phyloP scores from a whole-genome alignment of 2,888 invertebrate genomes.

The Pterostichus madidus region DNA sequence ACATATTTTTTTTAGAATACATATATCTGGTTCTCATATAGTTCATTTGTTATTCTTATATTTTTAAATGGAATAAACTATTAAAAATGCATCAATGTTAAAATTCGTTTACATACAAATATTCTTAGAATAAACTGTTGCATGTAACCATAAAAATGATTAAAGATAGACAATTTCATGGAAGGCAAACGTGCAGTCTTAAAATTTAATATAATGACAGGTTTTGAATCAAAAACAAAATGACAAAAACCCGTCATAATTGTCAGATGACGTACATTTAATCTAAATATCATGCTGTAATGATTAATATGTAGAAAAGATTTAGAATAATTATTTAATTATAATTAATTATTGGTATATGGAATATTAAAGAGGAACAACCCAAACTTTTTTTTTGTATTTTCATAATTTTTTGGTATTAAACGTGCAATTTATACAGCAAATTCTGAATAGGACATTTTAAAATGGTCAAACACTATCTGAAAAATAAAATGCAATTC shows the following conservation, averaged over 20 bases:
- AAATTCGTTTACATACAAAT: conserved; percentile 46
- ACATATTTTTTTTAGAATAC: not conserved
- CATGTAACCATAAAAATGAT: conserved; percentile 43
- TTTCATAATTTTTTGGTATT: conserved; percentile 16
- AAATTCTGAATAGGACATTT: conserved; percentile 23
- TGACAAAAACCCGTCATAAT: conserved; percentile 53
- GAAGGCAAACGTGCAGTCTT: conserved; percentile 76
- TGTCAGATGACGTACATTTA: conserved; percentile 55
- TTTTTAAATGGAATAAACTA: conserved; percentile 46
- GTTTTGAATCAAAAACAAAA: conserved; percentile 27
- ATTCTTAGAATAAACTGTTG: conserved; percentile 17
- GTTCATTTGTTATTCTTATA: conserved; percentile 12
- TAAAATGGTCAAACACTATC: conserved; percentile 17
- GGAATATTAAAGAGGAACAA: not conserved
- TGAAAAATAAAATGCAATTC: conserved; percentile 17
- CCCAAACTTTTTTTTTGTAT: conserved; percentile 5
- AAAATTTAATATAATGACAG: conserved; percentile 68
- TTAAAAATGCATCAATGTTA: conserved; percentile 27
- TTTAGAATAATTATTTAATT: conserved; percentile 50
- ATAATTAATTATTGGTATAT: not conserved
- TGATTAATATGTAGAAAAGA: conserved; percentile 42
- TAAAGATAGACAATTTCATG: conserved; percentile 69
- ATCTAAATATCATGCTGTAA: conserved; percentile 48
- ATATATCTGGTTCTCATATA: not conserved
- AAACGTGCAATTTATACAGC: conserved; percentile 36